Conservation (phyloP, 2,888 invertebrate species). For the Amphipoea lucens region DNA sequence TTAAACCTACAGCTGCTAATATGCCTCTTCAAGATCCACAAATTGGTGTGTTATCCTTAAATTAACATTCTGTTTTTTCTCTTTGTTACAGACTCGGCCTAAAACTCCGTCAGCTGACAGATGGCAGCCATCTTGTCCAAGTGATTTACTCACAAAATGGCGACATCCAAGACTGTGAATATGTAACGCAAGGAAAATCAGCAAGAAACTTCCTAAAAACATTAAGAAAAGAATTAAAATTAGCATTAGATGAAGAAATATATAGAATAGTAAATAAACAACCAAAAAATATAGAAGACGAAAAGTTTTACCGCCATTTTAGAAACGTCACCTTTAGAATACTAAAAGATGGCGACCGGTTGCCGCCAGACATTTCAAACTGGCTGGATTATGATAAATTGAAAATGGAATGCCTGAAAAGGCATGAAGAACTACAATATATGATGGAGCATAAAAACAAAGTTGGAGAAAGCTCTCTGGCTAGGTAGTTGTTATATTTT, state of each 20-base stretch:
- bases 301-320: slow-evolving; percentile 84
- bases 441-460: slow-evolving; percentile 83
- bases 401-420: slow-evolving; percentile 89
- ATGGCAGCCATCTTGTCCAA: slow-evolving; percentile 92
- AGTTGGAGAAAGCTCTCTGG: slow-evolving; percentile 75
- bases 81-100: slow-evolving; percentile 89
- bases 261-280: slow-evolving; percentile 78
- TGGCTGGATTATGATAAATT: slow-evolving; percentile 91
- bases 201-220: slow-evolving; percentile 91
- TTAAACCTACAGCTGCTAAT: neutral
- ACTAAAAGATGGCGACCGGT: slow-evolving; percentile 84
- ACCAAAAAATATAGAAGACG: slow-evolving; percentile 71
- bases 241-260: slow-evolving; percentile 83
- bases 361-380: slow-evolving; percentile 87
- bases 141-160: slow-evolving; percentile 92
- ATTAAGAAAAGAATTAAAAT: slow-evolving; percentile 90
- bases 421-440: slow-evolving; percentile 83
- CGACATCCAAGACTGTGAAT: slow-evolving; percentile 92
- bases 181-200: slow-evolving; percentile 89
- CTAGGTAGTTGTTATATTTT: slow-evolving; percentile 78
- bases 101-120: slow-evolving; percentile 92
- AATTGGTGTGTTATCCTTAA: neutral
- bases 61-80: slow-evolving; percentile 45
- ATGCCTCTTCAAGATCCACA: neutral
- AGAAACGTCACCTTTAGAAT: slow-evolving; percentile 90